Evolutionary conservation across 2,113 vertebrate genomes (phyloP).

Genomic region (Colius striatus): DNA sequence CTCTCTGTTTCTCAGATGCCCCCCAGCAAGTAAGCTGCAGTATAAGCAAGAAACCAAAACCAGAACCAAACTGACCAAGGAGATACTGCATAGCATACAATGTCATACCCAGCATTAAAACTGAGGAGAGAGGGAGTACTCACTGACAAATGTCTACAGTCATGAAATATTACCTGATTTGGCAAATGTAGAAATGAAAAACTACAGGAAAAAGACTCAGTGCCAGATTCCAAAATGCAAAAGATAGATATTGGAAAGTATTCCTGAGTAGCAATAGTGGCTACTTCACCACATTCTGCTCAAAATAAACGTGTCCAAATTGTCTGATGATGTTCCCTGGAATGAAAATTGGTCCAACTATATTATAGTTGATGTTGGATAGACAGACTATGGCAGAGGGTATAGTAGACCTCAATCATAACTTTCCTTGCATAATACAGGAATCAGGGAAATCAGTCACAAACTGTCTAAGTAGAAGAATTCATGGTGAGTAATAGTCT

Average conservation of each 20-base stretch:
- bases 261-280: not conserved
- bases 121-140: not conserved
- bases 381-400: not conserved
- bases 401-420: not conserved
- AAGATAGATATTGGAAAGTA: not conserved
- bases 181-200: conserved; percentile 20
- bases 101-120: not conserved
- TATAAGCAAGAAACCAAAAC: not conserved
- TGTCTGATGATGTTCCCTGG: not conserved
- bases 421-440: not conserved
- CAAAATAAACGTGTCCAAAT: not conserved
- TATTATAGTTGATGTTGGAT: not conserved
- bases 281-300: not conserved
- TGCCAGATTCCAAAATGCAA: not conserved
- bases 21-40: not conserved
- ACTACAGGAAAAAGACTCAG: not conserved
- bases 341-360: not conserved
- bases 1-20: not conserved
- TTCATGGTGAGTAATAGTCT: not conserved
- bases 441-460: not conserved
- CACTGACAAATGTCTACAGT: not conserved
- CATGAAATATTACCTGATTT: not conserved
- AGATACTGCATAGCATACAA: not conserved
- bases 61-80: not conserved
- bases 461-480: not conserved